These are phyloP conservation scores for Sterna hirundo DNA, from an alignment of 2,113 vertebrate species.

Conservation along the genomic window DNA sequence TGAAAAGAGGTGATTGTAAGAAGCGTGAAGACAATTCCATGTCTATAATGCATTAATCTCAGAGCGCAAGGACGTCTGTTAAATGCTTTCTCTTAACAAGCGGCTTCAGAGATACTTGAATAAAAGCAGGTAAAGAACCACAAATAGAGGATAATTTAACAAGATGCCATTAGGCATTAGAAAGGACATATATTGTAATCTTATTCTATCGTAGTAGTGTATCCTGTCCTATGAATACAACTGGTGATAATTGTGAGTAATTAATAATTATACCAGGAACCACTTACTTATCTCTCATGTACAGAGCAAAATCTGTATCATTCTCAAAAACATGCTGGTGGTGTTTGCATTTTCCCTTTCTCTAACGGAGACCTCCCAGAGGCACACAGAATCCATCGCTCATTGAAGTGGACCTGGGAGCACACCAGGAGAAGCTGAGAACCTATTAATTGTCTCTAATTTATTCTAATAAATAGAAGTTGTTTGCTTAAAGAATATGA, in stretches of 20 bases:
- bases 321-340: neutral
- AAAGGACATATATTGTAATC: neutral
- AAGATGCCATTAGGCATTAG: neutral
- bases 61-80: neutral
- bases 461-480: neutral
- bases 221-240: neutral
- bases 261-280: neutral
- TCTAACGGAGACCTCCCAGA: neutral
- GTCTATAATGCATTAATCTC: neutral
- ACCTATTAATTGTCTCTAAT: neutral
- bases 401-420: neutral
- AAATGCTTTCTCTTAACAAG: slow-evolving; percentile 11
- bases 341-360: neutral
- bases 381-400: neutral
- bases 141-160: neutral
- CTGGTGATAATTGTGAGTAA: neutral
- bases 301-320: neutral
- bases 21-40: neutral
- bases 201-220: neutral
- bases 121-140: neutral
- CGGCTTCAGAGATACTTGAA: neutral
- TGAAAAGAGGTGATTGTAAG: neutral
- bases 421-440: neutral
- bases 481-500: neutral
- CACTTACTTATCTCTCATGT: neutral